Evolutionary conservation across 2,113 vertebrate species (phyloP).

Genomic region (Microcebus jonahi): DNA sequence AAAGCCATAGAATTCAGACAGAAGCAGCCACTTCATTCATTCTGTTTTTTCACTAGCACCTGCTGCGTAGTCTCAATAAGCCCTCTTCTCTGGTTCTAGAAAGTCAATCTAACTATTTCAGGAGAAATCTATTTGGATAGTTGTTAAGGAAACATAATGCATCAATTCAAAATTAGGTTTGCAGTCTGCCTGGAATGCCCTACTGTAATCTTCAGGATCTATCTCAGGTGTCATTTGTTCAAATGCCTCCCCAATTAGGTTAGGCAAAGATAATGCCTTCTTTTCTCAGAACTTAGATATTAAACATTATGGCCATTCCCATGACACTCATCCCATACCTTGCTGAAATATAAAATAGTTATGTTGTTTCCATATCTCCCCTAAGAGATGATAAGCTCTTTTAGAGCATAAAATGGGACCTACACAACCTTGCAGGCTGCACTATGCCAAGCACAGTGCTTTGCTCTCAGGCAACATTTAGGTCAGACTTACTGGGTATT

Average conservation of each 20-base stretch:
- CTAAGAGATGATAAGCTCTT: neutral
- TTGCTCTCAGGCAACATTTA: neutral
- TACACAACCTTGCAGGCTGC: neutral
- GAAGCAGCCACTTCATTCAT: neutral
- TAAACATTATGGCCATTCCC: neutral
- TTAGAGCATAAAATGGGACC: neutral
- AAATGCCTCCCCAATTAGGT: neutral
- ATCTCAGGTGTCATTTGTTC: neutral
- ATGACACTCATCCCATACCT: neutral
- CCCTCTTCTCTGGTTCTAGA: neutral
- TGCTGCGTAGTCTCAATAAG: neutral
- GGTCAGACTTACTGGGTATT: neutral
- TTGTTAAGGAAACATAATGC: neutral
- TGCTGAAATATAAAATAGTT: neutral
- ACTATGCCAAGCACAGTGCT: neutral
- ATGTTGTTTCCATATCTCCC: neutral
- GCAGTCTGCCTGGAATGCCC: neutral
- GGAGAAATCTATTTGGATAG: neutral
- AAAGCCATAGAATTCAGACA: neutral
- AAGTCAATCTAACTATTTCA: neutral
- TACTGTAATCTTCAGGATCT: neutral
- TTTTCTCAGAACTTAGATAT: neutral
- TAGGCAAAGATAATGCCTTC: neutral
- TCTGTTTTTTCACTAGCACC: neutral
- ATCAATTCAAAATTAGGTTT: neutral